Evolutionary conservation across 2,888 invertebrate genomes (phyloP).

Genomic region (Nineta flava): DNA sequence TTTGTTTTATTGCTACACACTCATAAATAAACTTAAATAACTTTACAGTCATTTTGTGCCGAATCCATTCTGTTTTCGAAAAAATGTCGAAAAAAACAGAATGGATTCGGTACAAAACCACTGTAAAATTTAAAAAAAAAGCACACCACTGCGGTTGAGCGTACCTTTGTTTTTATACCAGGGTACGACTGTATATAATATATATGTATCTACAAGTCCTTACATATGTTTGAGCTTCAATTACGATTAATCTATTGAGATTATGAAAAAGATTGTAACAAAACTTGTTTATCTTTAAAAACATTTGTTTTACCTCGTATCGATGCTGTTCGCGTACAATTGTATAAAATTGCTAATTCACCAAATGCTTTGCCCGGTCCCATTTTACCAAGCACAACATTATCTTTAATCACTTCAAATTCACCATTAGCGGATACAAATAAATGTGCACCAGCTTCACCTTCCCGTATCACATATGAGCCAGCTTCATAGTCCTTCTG

Average conservation of each 20-base stretch:
- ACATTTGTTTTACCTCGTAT: constrained; percentile 34
- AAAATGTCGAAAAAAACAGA: too few relatives aligned
- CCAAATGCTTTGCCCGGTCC: constrained; percentile 50
- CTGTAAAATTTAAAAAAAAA: too few relatives aligned
- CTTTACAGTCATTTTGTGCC: too few relatives aligned
- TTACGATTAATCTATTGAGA: neutral
- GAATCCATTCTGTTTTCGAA: too few relatives aligned
- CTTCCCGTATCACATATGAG: constrained; percentile 41
- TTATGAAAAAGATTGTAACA: neutral
- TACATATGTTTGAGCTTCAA: neutral
- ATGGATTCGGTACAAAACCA: too few relatives aligned
- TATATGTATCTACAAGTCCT: neutral
- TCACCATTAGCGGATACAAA: constrained; percentile 49
- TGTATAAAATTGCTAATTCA: constrained; percentile 58
- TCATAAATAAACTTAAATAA: neutral
- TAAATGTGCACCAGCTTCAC: constrained; percentile 44
- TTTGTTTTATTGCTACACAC: too few relatives aligned
- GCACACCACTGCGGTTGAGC: too few relatives aligned
- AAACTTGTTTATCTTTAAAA: neutral
- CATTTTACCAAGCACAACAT: constrained; percentile 42
- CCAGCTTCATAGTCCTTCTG: constrained; percentile 34
- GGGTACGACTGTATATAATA: neutral
- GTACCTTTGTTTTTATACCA: too few relatives aligned
- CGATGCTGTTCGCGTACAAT: constrained; percentile 52
- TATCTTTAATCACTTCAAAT: constrained; percentile 49